Evolutionary conservation across 2,113 vertebrate species (phyloP).

Genomic region (Mus spicilegus): DNA sequence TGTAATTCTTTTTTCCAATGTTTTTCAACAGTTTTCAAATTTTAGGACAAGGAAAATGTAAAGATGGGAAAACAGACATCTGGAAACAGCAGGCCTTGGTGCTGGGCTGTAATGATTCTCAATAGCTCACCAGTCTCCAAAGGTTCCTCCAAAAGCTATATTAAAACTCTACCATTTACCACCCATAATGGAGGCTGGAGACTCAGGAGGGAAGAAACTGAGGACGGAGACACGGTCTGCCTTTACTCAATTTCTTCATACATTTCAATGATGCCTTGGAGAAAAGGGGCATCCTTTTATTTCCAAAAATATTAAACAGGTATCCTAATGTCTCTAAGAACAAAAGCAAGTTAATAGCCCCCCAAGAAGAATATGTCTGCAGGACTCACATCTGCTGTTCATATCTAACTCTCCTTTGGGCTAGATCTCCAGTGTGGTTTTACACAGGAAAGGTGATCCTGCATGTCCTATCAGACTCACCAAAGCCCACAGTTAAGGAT

Average conservation of each 20-base stretch:
- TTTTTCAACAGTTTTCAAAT: constrained; percentile 27
- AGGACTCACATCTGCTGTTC: neutral
- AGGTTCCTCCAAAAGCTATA: neutral
- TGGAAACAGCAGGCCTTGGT: neutral
- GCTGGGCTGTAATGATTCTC: neutral
- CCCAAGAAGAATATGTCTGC: neutral
- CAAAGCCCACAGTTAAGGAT: neutral
- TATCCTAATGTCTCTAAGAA: neutral
- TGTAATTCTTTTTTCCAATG: constrained; percentile 25
- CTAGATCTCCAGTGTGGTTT: neutral
- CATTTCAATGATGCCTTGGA: neutral
- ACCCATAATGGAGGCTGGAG: neutral
- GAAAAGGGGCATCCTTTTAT: fast-evolving
- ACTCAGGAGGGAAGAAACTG: neutral
- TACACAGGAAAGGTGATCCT: neutral
- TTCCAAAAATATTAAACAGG: neutral
- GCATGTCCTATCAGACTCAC: neutral
- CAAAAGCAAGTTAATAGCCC: neutral
- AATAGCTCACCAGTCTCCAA: neutral
- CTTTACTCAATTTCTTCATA: neutral
- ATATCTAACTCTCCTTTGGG: neutral
- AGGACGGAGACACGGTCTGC: neutral
- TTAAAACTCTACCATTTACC: neutral
- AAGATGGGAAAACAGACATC: neutral
- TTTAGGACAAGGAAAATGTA: neutral